Conservation (phyloP, 2,113 vertebrate species). For the Antennarius striatus region DNA sequence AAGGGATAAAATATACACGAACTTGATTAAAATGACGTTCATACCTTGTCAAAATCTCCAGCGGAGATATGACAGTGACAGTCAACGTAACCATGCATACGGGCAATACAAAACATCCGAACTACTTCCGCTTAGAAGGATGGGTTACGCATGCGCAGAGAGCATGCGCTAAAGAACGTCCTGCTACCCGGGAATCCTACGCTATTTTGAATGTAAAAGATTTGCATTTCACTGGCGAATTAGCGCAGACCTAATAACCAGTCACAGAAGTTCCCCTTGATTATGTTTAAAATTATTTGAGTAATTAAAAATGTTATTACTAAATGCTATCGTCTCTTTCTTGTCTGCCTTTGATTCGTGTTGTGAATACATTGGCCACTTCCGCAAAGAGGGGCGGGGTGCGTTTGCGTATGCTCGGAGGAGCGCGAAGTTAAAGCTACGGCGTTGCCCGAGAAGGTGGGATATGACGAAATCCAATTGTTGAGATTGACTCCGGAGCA, state of each 20-base stretch:
- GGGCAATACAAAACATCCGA: constrained; percentile 27
- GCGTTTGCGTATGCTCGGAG: constrained; percentile 22
- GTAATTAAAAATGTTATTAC: no score
- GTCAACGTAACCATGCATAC: constrained; percentile 74
- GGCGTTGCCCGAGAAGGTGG: constrained; percentile 11
- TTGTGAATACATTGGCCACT: neutral
- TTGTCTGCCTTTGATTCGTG: no score
- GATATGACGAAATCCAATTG: neutral
- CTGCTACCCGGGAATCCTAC: no score
- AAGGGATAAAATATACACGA: neutral
- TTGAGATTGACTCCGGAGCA: accelerated
- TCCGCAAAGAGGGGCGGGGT: neutral
- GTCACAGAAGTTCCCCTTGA: no score
- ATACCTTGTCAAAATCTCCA: constrained; percentile 75
- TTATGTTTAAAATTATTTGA: no score
- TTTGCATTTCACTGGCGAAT: no score
- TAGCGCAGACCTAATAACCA: no score
- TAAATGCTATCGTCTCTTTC: no score
- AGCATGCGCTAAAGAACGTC: no score
- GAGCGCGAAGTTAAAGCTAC: neutral
- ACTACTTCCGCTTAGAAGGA: neutral
- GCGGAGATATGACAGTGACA: constrained; percentile 83
- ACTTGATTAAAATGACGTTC: accelerated
- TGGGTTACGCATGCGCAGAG: neutral
- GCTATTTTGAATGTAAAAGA: no score